Evolutionary conservation across 2,797 vertebrate genomes (phyloP).

Genomic region (Ctenochaetus hawaiiensis): DNA sequence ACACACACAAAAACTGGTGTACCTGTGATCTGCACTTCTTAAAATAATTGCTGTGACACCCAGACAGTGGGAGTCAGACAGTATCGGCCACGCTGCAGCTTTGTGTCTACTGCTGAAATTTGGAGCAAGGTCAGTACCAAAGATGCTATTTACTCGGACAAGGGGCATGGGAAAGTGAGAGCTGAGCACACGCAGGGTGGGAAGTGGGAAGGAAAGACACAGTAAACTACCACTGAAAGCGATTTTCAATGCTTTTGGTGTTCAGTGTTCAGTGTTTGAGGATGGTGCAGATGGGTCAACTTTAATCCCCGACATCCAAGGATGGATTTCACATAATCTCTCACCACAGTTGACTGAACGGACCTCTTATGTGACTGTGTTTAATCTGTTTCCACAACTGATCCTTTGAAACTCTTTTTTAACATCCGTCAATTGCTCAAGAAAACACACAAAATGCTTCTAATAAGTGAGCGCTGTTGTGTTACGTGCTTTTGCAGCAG

Average conservation of each 20-base stretch:
- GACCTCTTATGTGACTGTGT: neutral
- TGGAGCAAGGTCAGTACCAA: conserved; percentile 71
- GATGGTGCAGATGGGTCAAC: neutral
- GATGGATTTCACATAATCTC: neutral
- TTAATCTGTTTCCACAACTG: conserved; percentile 6
- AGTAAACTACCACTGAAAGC: neutral
- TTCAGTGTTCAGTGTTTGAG: neutral
- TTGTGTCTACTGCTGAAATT: conserved; percentile 64
- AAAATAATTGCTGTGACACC: conserved; percentile 51
- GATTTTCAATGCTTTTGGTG: too few relatives aligned
- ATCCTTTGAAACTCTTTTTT: conserved; percentile 24
- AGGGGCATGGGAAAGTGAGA: conserved; percentile 65
- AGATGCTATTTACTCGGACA: conserved; percentile 57
- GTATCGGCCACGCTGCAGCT: conserved; percentile 46
- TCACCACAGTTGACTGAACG: neutral
- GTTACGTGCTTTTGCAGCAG: conserved; percentile 54
- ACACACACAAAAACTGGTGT: neutral
- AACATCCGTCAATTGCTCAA: neutral
- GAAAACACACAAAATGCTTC: conserved; percentile 50
- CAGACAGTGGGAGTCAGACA: conserved; percentile 58
- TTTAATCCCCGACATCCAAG: neutral
- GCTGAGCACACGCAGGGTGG: conserved; percentile 16
- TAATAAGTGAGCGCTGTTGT: conserved; percentile 48
- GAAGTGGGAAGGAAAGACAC: conserved; percentile 17
- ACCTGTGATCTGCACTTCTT: conserved; percentile 28